A percentile compares a stretch with the other conserved stretches of the same genome.
phyloP scores from a whole-genome alignment of 1,140 invertebrate genomes.

The Drosophila parvula region DNA sequence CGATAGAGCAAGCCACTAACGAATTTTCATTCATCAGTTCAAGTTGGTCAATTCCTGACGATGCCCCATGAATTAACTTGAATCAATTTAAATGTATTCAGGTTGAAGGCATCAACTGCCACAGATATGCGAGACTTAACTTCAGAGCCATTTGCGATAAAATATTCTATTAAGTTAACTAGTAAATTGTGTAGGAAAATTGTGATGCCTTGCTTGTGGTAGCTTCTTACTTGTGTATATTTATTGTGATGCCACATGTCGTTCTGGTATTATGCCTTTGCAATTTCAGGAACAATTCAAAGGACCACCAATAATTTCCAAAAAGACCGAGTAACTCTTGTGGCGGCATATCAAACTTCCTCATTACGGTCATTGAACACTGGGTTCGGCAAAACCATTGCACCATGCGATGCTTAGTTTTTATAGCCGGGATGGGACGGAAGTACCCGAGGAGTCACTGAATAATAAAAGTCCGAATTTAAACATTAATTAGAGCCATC shows the following conservation, averaged over 20 bases:
- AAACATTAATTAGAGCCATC: slow-evolving; percentile 77
- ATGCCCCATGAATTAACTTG: background rate
- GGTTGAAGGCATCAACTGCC: background rate
- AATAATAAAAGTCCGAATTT: slow-evolving; percentile 73
- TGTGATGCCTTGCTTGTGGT: background rate
- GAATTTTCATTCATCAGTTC: slow-evolving; percentile 42
- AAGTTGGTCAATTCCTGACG: slow-evolving; percentile 18
- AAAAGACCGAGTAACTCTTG: slow-evolving; percentile 9
- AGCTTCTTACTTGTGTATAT: background rate
- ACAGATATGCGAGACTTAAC: background rate
- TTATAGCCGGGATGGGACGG: slow-evolving; percentile 40
- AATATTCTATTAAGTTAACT: background rate
- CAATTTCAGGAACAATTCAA: background rate
- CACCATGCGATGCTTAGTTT: slow-evolving; percentile 43
- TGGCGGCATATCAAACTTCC: slow-evolving; percentile 13
- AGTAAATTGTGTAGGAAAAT: background rate
- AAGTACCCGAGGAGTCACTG: slow-evolving; percentile 25
- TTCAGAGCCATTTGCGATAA: background rate
- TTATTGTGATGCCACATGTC: background rate
- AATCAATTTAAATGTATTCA: slow-evolving; percentile 14
- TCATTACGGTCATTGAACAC: slow-evolving; percentile 11
- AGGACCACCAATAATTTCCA: background rate
- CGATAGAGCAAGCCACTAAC: slow-evolving; percentile 29
- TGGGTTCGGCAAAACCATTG: slow-evolving; percentile 26
- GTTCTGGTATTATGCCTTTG: too few relatives aligned